Evolutionary conservation across 2,888 invertebrate genomes (phyloP), one percentile per base, ranked within the genome.

Genomic region (Cheiracanthium punctorium): DNA sequence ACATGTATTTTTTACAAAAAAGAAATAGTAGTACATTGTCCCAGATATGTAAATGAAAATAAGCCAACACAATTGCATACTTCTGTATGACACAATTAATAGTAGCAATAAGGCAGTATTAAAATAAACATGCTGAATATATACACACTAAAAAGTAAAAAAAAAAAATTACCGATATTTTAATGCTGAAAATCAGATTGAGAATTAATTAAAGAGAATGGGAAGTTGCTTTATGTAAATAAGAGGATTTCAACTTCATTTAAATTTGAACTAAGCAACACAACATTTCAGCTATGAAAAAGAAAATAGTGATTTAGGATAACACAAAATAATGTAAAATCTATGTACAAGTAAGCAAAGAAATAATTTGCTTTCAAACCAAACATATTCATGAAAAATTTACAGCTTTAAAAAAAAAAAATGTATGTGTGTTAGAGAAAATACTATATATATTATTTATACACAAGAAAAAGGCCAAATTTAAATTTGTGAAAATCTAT

Each of bases 271-370:
- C n/a, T n/a, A n/a, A n/a, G n/a, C n/a, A n/a, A n/a, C n/a, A n/a
- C n/a, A n/a, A n/a, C n/a, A n/a, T n/a, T n/a, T n/a, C n/a, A n/a
- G n/a, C n/a, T n/a, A n/a, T n/a, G n/a, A n/a, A n/a, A n/a, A n/a
- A n/a, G n/a, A n/a, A n/a, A n/a, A n/a, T n/a, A n/a, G n/a, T n/a
- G n/a, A n/a, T n/a, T n/a, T n/a, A n/a, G n/a, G n/a, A n/a, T n/a
- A n/a, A n/a, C n/a, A n/a, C n/a, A 58, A 58, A 58, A 58, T 58
- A 58, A 48, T 48, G 48, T 58, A 58, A 58, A 58, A 58, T 58
- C 43, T 48, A 58, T 58, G 12, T 58, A 58, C 58, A 58, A 7
- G n/a, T 58, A 7, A n/a, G 24, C 24, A 58, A 24, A 24, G 17
- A 7, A 24, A 58, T 58, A 48, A 48, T 2, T 48, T 48, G 24